Percentiles rank a stretch among this genome's conserved stretches.
Conservation (phyloP, 2,797 vertebrate species). For the Cuculus canorus region DNA sequence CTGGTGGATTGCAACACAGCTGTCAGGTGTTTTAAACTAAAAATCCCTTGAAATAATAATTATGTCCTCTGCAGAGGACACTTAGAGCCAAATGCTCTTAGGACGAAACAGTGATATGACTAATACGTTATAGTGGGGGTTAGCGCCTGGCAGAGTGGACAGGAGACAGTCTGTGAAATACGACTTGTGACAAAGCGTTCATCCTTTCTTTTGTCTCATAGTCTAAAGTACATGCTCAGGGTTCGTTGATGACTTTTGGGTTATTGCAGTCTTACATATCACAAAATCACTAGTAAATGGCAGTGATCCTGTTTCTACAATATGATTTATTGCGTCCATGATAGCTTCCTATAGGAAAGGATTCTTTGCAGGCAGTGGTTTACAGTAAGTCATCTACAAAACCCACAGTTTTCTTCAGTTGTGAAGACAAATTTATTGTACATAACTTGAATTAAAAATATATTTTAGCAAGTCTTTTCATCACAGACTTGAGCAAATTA, state of each 20-base stretch:
- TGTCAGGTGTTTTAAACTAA: background rate
- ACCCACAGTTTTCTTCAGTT: background rate
- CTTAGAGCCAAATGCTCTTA: background rate
- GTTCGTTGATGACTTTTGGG: background rate
- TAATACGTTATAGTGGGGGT: rapidly evolving
- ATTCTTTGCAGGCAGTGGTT: background rate
- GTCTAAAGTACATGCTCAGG: background rate
- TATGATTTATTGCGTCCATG: background rate
- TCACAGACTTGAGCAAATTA: background rate
- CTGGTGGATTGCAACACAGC: background rate
- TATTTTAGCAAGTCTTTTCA: background rate
- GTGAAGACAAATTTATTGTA: background rate
- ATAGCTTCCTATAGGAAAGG: background rate
- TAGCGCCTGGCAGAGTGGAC: background rate
- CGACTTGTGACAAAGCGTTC: background rate
- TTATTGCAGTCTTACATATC: background rate
- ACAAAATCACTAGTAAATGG: background rate
- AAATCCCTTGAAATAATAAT: background rate
- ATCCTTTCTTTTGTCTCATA: background rate
- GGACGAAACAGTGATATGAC: background rate
- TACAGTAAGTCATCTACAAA: background rate
- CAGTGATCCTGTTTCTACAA: background rate
- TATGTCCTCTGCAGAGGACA: background rate
- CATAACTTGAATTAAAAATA: background rate
- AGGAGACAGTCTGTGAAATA: background rate